Evolutionary conservation across 2,113 vertebrate genomes (phyloP), one percentile per base, ranked within the genome.

Genomic region (Octodon degus): DNA sequence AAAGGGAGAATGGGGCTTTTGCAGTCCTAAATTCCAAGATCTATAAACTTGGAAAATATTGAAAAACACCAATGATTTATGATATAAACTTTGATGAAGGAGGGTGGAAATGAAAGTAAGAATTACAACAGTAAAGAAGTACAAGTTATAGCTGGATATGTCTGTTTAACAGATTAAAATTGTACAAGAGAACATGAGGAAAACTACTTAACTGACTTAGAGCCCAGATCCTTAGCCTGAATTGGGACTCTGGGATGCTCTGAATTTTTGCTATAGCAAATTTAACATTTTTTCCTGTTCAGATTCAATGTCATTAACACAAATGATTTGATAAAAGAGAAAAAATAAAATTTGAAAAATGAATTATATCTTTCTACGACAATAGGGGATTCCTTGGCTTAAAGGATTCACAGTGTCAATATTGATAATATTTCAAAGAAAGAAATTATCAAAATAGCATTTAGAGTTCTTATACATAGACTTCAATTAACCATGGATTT

Each of bases 151-250:
- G 70, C 50, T 82, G 84, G 25, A 17, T 91, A 13, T 91, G 13
- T 93, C 63, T 95, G 30, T 62, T 74, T 88, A 91, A 65, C 34
- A 95, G 34, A 68, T 72, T 70, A 30, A 81, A 93, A 24, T 77
- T 89, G 62, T 40, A 53, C 58, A 65, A 60, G 27, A 86, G 47
- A 43, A 70, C 2, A 20, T 77, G n/a, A 91, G 27, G 62, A 93
- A 89, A 91, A 74, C 43, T 63, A 50, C 60, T 86, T 68, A 50
- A 27, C 6, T 82, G 30, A 1, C 22, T 82, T 91, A 86, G 72
- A 89, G 91, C 68, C 58, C 34, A 76, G 84, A n/a, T 86, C 10
- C 13, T n/a, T 85, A 22, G 37, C 68, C 12, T 50, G 20, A 68
- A 9, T 25, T 34, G 37, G 7, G 4, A 72, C 20, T 22, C 63